Evolutionary conservation across 2,113 vertebrate genomes (phyloP).

Genomic region (Dicerorhinus sumatrensis): DNA sequence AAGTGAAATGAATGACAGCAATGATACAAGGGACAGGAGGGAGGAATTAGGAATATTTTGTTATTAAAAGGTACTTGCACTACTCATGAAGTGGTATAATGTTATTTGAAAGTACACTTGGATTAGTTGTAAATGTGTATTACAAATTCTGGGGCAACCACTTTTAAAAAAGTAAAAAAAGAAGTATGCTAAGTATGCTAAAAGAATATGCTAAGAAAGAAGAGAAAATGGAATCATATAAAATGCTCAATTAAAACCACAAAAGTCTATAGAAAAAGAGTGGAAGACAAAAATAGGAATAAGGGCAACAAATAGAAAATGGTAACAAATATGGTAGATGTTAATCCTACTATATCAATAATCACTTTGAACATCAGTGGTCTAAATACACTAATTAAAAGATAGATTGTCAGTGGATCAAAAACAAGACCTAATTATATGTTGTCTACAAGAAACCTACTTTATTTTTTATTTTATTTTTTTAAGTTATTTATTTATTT

Average conservation of each 20-base stretch:
- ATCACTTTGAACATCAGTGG: neutral
- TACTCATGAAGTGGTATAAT: neutral
- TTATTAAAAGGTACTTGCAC: neutral
- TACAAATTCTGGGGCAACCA: too few species aligned
- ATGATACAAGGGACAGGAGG: neutral
- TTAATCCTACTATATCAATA: neutral
- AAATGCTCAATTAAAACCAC: neutral
- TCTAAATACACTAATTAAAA: neutral
- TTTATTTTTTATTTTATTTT: too few species aligned
- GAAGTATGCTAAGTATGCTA: too few species aligned
- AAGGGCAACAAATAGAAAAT: neutral
- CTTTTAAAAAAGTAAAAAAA: too few species aligned
- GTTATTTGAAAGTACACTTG: too few species aligned
- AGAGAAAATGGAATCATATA: too few species aligned
- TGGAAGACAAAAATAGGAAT: neutral
- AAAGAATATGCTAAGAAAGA: too few species aligned
- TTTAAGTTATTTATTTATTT: too few species aligned
- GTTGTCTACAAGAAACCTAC: too few species aligned
- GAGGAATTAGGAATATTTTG: neutral
- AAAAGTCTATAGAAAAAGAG: neutral
- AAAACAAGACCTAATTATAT: too few species aligned
- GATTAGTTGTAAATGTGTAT: too few species aligned
- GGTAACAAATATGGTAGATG: neutral
- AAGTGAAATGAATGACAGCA: neutral
- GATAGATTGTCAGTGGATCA: neutral